Percentiles rank a stretch among this genome's conserved stretches.
phyloP scores from a whole-genome alignment of 2,888 invertebrate genomes.

The Hypercompe scribonia region DNA sequence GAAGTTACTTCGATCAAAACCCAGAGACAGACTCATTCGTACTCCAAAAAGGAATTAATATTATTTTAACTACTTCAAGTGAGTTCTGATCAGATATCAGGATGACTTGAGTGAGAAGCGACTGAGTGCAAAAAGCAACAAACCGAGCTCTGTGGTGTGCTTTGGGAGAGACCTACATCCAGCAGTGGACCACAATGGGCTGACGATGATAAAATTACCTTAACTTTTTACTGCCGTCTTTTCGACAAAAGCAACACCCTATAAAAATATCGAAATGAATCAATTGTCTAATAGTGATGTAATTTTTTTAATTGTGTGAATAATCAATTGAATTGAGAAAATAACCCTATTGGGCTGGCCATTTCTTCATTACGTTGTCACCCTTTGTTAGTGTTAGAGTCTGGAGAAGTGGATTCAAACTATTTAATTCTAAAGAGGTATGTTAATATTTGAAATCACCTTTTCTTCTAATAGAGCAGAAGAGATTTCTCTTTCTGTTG shows the following conservation, averaged over 20 bases:
- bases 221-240: no score
- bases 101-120: no score
- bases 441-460: neutral
- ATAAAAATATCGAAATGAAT: slow-evolving; percentile 18
- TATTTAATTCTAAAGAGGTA: slow-evolving; percentile 6
- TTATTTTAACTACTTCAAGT: no score
- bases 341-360: slow-evolving; percentile 10
- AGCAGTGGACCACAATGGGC: no score
- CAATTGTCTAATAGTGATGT: slow-evolving; percentile 49
- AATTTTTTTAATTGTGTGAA: slow-evolving; percentile 41
- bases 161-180: no score
- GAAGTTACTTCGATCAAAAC: neutral
- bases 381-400: slow-evolving; percentile 14
- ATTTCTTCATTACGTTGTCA: slow-evolving; percentile 10
- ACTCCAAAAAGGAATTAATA: neutral
- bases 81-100: no score
- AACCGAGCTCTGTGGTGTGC: no score
- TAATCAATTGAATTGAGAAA: slow-evolving; percentile 26
- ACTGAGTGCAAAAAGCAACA: no score
- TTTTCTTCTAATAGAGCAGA: neutral
- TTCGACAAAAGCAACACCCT: slow-evolving; percentile 21
- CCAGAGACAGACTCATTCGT: neutral
- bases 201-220: no score
- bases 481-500: neutral
- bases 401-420: neutral